Percentiles rank a stretch among this genome's conserved stretches.
phyloP scores from a whole-genome alignment of 2,113 vertebrate genomes.

The Ranitomeya variabilis region DNA sequence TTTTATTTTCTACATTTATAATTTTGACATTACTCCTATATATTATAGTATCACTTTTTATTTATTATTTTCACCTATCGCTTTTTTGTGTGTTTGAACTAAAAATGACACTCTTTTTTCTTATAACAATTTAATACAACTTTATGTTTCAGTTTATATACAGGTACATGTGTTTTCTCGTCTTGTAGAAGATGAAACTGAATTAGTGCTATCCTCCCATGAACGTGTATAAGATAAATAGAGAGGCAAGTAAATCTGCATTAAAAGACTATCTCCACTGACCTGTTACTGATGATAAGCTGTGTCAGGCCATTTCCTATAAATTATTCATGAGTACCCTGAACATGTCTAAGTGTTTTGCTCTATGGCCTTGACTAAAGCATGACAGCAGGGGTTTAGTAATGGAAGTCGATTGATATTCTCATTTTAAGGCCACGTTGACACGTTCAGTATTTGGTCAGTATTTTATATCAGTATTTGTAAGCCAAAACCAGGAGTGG shows the following conservation, averaged over 20 bases:
- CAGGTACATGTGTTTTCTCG: not conserved
- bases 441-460: too few relatives aligned
- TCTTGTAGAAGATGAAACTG: not conserved
- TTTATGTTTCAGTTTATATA: too few relatives aligned
- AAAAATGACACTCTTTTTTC: too few relatives aligned
- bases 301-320: not conserved
- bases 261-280: not conserved
- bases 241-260: not conserved
- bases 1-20: too few relatives aligned
- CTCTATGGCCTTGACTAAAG: constrained; percentile 17
- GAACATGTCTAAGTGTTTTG: constrained; percentile 26
- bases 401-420: constrained; percentile 7
- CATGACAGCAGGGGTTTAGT: constrained; percentile 14
- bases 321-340: constrained; percentile 20
- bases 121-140: too few relatives aligned
- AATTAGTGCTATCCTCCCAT: not conserved
- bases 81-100: too few relatives aligned
- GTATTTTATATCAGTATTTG: too few relatives aligned
- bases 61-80: too few relatives aligned
- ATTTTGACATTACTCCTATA: too few relatives aligned
- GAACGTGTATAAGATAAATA: not conserved
- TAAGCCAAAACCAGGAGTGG: too few relatives aligned
- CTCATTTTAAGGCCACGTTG: not conserved
- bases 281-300: not conserved
- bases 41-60: too few relatives aligned